Base-by-base conservation (phyloP, 2,888 invertebrate genomes). In the Apomyelois bistriatella region DNA sequence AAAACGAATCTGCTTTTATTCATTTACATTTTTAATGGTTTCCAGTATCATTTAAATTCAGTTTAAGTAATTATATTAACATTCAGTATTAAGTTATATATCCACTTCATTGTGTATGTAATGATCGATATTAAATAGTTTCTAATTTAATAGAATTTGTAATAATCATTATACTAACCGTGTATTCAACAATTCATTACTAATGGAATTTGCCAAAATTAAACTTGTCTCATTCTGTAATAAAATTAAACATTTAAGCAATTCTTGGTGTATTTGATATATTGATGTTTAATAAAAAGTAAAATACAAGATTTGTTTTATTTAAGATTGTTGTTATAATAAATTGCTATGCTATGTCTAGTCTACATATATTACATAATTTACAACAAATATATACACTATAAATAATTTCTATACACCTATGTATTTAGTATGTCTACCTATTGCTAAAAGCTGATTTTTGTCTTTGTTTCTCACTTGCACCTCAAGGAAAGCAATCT, bases 401-500 rank as follows among this genome's bases (percentile, higher is more conserved):
- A 47, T 1, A 35, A 32, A 9, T 8, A 22, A 37, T 16, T 43
- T 32, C 41, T 65, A 79, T 17, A 78, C 61, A 36, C 78, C 79
- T 55, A 88, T 74, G 69, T 91, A 96, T 78, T 98, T 98, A 0
- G 96, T 97, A 74, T 98, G 98, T 54, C 93, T 92, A 37, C 97
- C 98, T 58, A 93, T 94, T 3, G 96, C 98, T 48, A 98, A 78
- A 1, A 97, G 65, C 43, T 91, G 89, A 52, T 95, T 94, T 56
- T 93, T 94, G 6, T 91, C 86, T 79, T 97, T 97, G 57, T 95
- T 94, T 41, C 91, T 92, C 1, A 98, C 90, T 64, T 95, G 93
- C 10, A 97, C 95, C 66, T 94, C 93, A 8, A 98, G 87, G 76
- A 96, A 98, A 0, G 97, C 98, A 57, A 98, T 82, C 48, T 92